phyloP scores from a whole-genome alignment of 2,888 invertebrate genomes.

The Agriopis leucophaearia region DNA sequence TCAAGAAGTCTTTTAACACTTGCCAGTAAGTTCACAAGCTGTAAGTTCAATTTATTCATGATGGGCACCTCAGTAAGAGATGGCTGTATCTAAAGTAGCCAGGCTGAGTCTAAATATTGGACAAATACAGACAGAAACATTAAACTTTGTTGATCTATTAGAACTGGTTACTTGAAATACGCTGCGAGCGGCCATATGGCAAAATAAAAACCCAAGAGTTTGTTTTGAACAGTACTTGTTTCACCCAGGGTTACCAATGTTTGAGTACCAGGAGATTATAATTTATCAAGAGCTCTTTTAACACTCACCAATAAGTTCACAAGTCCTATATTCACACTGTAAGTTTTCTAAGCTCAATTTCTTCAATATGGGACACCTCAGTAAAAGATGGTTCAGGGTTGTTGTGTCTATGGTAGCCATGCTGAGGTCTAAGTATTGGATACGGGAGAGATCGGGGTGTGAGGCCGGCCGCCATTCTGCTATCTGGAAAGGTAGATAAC shows the following conservation, averaged over 20 bases:
- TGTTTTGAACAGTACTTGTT: no score
- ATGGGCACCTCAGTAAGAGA: conserved; percentile 89
- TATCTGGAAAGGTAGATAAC: conserved; percentile 57
- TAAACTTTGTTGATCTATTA: no score
- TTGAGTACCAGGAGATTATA: conserved; percentile 49
- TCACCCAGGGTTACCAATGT: neutral
- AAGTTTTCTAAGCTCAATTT: conserved; percentile 95
- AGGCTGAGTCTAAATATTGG: conserved; percentile 96
- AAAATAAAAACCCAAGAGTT: no score
- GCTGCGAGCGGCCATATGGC: no score
- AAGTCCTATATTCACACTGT: conserved; percentile 87
- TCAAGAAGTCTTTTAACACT: neutral
- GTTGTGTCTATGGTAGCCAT: conserved; percentile 89
- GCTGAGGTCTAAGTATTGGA: conserved; percentile 95
- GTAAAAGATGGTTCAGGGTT: conserved; percentile 87
- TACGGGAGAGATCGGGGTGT: conserved; percentile 60
- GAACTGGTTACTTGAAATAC: no score
- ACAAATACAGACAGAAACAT: no score
- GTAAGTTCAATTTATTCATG: conserved; percentile 94
- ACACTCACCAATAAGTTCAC: conserved; percentile 87
- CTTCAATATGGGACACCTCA: conserved; percentile 89
- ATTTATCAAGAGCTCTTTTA: neutral
- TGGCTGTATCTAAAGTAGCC: conserved; percentile 87
- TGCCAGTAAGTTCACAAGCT: conserved; percentile 90
- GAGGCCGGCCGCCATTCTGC: conserved; percentile 66